Conservation (phyloP, 2,888 invertebrate species). For the Microplitis deprimator region DNA sequence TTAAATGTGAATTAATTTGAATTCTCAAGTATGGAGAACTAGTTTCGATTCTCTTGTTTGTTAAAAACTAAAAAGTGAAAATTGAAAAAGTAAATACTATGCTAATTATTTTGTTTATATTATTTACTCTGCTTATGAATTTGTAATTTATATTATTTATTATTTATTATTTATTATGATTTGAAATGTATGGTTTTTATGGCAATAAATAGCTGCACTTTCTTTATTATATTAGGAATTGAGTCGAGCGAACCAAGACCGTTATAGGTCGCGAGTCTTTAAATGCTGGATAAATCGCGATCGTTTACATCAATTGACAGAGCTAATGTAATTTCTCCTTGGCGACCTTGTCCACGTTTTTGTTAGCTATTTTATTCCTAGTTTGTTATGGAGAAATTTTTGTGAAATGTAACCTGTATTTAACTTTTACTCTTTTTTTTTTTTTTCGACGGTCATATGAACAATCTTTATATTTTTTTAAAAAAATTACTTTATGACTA, state of each 20-base stretch:
- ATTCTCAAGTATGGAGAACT: slow-evolving; percentile 23
- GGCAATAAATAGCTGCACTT: slow-evolving; percentile 30
- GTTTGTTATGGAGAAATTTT: slow-evolving; percentile 56
- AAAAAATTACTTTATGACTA: too few species aligned
- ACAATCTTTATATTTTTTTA: too few species aligned
- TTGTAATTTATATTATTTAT: neutral
- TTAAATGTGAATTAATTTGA: slow-evolving; percentile 1
- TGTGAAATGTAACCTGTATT: slow-evolving; percentile 50
- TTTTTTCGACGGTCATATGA: too few species aligned
- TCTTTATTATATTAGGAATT: slow-evolving; percentile 21
- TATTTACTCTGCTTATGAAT: neutral
- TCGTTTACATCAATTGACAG: slow-evolving; percentile 28
- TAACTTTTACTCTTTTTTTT: slow-evolving; percentile 58
- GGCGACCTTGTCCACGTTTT: slow-evolving; percentile 58
- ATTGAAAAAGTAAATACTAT: slow-evolving; percentile 8
- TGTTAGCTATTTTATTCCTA: slow-evolving; percentile 37
- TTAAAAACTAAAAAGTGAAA: neutral
- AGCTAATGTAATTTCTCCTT: slow-evolving; percentile 56
- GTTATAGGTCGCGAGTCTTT: slow-evolving; percentile 39
- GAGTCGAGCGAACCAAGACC: slow-evolving; percentile 10
- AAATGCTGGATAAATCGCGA: slow-evolving; percentile 31
- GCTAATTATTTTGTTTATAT: neutral
- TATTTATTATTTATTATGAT: slow-evolving; percentile 9
- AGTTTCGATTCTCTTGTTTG: slow-evolving; percentile 6
- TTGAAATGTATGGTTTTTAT: neutral